These are phyloP conservation scores for Promerops cafer DNA, from an alignment of 2,113 vertebrate species.

Conservation along the genomic window DNA sequence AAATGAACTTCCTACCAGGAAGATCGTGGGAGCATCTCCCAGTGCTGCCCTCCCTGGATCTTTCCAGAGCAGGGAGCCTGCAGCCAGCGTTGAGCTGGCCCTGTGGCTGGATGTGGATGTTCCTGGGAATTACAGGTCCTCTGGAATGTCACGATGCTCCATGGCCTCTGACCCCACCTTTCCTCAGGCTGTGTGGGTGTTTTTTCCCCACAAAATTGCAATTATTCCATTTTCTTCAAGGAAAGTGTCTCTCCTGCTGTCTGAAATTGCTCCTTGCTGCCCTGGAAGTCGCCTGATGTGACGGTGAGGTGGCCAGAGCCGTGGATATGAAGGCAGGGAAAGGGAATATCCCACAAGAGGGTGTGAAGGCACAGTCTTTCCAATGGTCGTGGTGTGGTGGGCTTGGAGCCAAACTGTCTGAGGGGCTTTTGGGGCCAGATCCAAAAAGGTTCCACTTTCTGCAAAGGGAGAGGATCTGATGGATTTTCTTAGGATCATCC, in stretches of 20 bases:
- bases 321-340: rapidly evolving
- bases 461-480: not conserved
- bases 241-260: rapidly evolving
- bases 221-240: rapidly evolving
- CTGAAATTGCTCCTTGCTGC: not conserved
- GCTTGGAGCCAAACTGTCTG: not conserved
- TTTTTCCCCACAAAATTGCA: rapidly evolving
- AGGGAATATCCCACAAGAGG: not conserved
- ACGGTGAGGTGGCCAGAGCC: not conserved
- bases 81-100: not conserved
- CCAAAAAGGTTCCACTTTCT: not conserved
- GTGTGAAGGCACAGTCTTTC: not conserved
- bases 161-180: not conserved
- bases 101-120: not conserved
- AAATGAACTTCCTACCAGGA: not conserved
- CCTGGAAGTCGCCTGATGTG: rapidly evolving
- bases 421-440: not conserved
- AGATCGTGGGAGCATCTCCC: rapidly evolving
- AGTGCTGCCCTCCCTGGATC: not conserved
- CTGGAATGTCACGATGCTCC: rapidly evolving
- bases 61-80: not conserved
- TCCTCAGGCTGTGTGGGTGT: rapidly evolving
- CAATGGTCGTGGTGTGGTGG: not conserved
- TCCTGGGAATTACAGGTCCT: not conserved
- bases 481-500: not conserved